Conservation (phyloP, 1,140 invertebrate genomes). For the Lepidurus arcticus region DNA sequence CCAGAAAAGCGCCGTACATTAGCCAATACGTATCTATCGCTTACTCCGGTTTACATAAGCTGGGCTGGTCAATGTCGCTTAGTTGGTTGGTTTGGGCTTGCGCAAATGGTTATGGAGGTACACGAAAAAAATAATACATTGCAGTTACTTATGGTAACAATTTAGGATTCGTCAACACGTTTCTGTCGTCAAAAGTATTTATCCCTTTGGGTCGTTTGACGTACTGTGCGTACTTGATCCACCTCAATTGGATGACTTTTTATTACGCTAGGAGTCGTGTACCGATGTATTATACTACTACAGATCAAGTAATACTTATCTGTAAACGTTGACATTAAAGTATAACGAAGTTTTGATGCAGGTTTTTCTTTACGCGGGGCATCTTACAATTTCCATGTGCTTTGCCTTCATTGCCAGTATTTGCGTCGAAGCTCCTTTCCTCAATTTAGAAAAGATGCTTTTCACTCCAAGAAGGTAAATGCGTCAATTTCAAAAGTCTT, state of each 20-base stretch:
- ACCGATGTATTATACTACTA: constrained; percentile 6
- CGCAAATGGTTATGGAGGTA: constrained; percentile 64
- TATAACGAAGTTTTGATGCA: background rate
- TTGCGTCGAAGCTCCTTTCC: constrained; percentile 35
- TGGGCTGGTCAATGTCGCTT: constrained; percentile 55
- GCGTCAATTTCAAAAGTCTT: background rate
- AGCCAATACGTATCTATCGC: constrained; percentile 46
- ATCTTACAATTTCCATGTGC: constrained; percentile 32
- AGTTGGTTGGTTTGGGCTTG: constrained; percentile 70
- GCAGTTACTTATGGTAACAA: background rate
- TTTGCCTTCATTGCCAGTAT: constrained; percentile 35
- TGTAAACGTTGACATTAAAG: background rate
- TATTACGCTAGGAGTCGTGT: constrained; percentile 16
- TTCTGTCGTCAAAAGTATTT: constrained; percentile 61
- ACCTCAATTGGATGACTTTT: constrained; percentile 37
- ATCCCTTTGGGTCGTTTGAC: constrained; percentile 62
- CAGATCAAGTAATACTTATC: background rate
- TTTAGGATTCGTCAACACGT: constrained; percentile 53
- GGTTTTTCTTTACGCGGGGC: constrained; percentile 33
- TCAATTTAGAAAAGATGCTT: constrained; percentile 35
- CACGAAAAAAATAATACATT: background rate
- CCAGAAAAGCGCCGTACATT: constrained; percentile 25
- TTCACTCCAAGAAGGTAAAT: background rate
- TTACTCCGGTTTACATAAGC: constrained; percentile 56
- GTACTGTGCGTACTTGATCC: constrained; percentile 61